Evolutionary conservation across 2,113 vertebrate species (phyloP), one percentile per base, ranked within the genome.

Genomic region (Hoplias malabaricus): DNA sequence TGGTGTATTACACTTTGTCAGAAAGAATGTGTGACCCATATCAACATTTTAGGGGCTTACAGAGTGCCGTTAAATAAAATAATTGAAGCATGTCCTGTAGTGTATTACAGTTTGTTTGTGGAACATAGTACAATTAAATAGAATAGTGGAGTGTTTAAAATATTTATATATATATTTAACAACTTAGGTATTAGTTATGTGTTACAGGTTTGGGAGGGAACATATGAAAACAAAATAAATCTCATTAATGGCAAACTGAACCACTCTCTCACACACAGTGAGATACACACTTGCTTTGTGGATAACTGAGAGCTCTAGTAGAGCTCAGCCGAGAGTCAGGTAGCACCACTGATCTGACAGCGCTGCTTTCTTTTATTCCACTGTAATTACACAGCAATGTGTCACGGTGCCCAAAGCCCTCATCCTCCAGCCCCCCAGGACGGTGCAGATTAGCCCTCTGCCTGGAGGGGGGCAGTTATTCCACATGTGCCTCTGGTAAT

Each of bases 401-500:
- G 48, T 53, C 48, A 53, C 7, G 14, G n/a, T 53, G 48, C 48
- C 48, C 14, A 53, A 23, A 53, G n/a, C 48, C 48, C 48, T 53
- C 48, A 23, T 53, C 48, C 48, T 53, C 48, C 48, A 23, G 48
- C 48, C 48, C 48, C 48, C 19, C 48, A 61, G 29, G 57, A 34
- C 12, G 7, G 57, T 48, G 43, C 8, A 63, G 34, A 74, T 74
- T 34, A 63, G 38, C 40, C n/a, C 70, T 80, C 33, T 25, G 73
- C 69, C 80, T 84, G 79, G 73, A 69, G 10, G 46, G n/a, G n/a
- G 31, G 29, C 65, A 46, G 50, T 80, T 69, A 75, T 65, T 48
- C 43, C 3, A 16, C 66, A n/a, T 54, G 14, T 68, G 80, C 73
- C 31, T n/a, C 50, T 21, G 50, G 63, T 83, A 84, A 88, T 84